These are phyloP conservation scores for Chrysemys picta DNA, from an alignment of 2,113 vertebrate genomes.

Conservation along the genomic window DNA sequence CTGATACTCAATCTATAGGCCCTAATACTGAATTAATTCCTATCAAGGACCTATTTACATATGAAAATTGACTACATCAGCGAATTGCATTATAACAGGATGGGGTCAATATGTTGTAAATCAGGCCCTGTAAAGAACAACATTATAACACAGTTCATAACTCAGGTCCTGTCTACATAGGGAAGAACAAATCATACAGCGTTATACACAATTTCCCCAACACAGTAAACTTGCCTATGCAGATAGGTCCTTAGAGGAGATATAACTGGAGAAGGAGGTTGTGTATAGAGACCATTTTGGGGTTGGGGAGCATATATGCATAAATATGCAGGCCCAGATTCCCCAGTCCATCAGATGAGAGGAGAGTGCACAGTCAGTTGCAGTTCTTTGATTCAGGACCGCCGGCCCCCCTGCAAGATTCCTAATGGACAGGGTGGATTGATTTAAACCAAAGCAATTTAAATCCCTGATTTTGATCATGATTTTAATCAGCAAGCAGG, in stretches of 20 bases:
- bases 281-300: background rate
- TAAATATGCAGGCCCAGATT: background rate
- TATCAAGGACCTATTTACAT: background rate
- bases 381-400: background rate
- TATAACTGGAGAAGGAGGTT: background rate
- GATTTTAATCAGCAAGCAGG: background rate
- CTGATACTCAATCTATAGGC: background rate
- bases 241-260: background rate
- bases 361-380: background rate
- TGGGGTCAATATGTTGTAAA: background rate
- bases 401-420: background rate
- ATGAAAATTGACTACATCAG: background rate
- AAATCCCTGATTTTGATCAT: background rate
- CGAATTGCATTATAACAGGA: accelerated
- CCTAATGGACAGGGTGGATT: background rate
- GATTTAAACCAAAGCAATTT: background rate
- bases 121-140: background rate
- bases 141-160: background rate
- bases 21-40: background rate
- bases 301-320: background rate
- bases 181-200: background rate
- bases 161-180: background rate
- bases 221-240: background rate
- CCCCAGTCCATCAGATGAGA: background rate
- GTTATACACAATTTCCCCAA: background rate